These are phyloP conservation scores for Leptoclinus maculatus DNA, from an alignment of 2,797 vertebrate species.

Conservation along the genomic window DNA sequence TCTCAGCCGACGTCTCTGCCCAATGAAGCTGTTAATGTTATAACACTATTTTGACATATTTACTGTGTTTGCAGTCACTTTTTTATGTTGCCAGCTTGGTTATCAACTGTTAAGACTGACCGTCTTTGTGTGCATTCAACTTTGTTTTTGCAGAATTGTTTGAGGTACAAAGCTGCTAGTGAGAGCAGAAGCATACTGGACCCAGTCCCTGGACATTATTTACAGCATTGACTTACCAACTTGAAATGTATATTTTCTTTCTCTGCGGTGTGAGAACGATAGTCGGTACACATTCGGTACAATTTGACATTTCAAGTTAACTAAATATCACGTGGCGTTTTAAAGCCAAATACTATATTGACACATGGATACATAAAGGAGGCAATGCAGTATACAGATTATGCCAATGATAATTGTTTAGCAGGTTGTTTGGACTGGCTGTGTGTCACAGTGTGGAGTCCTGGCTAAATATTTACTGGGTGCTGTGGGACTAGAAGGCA, in stretches of 20 bases:
- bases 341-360: constrained; percentile 72
- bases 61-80: not conserved
- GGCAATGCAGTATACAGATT: constrained; percentile 76
- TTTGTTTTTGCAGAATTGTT: not conserved
- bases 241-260: constrained; percentile 41
- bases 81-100: not conserved
- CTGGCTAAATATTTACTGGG: constrained; percentile 86
- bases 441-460: constrained; percentile 79
- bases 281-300: constrained; percentile 20
- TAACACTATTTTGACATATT: not conserved
- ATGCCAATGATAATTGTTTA: constrained; percentile 83
- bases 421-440: constrained; percentile 83
- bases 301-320: constrained; percentile 51
- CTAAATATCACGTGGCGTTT: constrained; percentile 52
- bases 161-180: not conserved
- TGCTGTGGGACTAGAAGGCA: constrained; percentile 61
- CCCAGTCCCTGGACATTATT: constrained; percentile 21
- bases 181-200: constrained; percentile 16
- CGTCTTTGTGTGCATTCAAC: not conserved
- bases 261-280: constrained; percentile 32
- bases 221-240: constrained; percentile 18
- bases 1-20: not conserved
- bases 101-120: not conserved
- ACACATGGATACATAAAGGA: constrained; percentile 70
- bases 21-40: not conserved